phyloP scores from a whole-genome alignment of 2,113 vertebrate genomes.

The Balaeniceps rex region DNA sequence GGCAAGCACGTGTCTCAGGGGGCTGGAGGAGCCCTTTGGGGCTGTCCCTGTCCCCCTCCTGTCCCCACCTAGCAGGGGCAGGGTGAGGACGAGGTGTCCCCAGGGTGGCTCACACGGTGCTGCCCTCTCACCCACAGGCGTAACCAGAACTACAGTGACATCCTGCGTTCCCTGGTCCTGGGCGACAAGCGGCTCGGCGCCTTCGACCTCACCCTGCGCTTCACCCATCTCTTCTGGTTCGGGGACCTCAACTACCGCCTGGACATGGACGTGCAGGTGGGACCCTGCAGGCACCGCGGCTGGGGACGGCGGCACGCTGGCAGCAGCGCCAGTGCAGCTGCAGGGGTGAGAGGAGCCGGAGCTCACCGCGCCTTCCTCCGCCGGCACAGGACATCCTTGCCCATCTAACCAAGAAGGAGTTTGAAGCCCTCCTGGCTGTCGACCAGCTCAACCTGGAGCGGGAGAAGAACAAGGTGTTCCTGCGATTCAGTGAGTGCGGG shows the following conservation, averaged over 20 bases:
- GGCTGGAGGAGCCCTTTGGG: not conserved
- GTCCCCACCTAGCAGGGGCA: not conserved
- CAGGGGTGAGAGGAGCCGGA: accelerated
- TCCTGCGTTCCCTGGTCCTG: constrained; percentile 54
- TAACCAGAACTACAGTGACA: constrained; percentile 71
- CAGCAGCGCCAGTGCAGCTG: accelerated
- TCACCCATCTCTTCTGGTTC: constrained; percentile 68
- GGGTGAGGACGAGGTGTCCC: not conserved
- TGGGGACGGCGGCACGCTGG: accelerated
- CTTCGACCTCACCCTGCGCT: constrained; percentile 64
- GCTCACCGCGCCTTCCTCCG: not conserved
- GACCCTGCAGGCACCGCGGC: accelerated
- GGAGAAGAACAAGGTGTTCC: constrained; percentile 85
- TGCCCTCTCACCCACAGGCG: not conserved
- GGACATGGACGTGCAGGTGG: constrained; percentile 66
- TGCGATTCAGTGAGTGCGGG: constrained; percentile 80
- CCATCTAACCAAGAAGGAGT: constrained; percentile 81
- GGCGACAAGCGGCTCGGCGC: constrained; percentile 52
- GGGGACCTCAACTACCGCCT: constrained; percentile 71
- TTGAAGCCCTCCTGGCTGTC: constrained; percentile 82
- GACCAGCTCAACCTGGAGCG: constrained; percentile 85
- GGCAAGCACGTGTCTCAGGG: not conserved
- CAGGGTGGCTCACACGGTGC: accelerated
- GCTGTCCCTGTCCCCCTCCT: not conserved
- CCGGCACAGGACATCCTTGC: constrained; percentile 78